Evolutionary conservation across 2,888 invertebrate genomes (phyloP).

Genomic region (Suillia variegata): DNA sequence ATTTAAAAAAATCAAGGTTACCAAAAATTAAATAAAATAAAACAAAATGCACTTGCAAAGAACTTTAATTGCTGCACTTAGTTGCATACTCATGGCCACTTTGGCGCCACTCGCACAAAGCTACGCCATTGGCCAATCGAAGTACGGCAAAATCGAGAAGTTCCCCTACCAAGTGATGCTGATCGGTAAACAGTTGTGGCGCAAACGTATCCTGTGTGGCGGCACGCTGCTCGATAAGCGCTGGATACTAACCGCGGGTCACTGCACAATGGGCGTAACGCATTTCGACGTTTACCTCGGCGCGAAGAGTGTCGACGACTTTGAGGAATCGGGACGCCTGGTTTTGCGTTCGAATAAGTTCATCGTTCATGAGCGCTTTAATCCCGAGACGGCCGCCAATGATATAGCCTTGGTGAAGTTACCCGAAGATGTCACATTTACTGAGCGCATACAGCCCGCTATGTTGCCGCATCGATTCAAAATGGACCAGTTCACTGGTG

Average conservation of each 20-base stretch:
- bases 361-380: constrained; percentile 54
- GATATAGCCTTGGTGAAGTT: constrained; percentile 58
- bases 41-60: constrained; percentile 21
- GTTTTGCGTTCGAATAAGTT: constrained; percentile 51
- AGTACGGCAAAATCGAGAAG: constrained; percentile 51
- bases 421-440: constrained; percentile 46
- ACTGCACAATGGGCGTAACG: constrained; percentile 55
- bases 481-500: constrained; percentile 42
- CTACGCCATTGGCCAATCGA: constrained; percentile 53
- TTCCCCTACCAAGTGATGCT: constrained; percentile 60
- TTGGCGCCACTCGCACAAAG: constrained; percentile 21
- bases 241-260: constrained; percentile 59
- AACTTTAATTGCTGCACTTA: constrained; percentile 12
- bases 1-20: background rate
- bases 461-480: constrained; percentile 39
- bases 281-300: constrained; percentile 58
- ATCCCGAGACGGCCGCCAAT: constrained; percentile 51
- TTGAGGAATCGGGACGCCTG: constrained; percentile 44
- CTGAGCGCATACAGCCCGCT: constrained; percentile 53
- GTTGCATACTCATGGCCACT: constrained; percentile 13
- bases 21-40: constrained; percentile 13
- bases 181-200: constrained; percentile 56
- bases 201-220: constrained; percentile 56
- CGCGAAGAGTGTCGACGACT: constrained; percentile 49
- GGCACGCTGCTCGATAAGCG: constrained; percentile 55